Evolutionary conservation across 2,113 vertebrate species (phyloP).

Genomic region (Larimichthys crocea): DNA sequence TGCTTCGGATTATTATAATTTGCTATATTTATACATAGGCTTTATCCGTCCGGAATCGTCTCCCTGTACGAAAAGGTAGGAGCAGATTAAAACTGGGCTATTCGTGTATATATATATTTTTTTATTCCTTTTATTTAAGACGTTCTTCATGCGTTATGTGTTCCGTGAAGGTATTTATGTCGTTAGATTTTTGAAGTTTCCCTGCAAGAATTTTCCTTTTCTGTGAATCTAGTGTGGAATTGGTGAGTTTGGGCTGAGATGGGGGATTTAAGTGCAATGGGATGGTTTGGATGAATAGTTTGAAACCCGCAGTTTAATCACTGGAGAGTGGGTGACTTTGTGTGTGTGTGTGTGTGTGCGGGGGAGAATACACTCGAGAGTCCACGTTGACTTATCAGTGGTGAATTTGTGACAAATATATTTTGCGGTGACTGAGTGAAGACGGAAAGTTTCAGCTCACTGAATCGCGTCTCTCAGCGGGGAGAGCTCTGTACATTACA

Average conservation of each 20-base stretch:
- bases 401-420: conserved; percentile 17
- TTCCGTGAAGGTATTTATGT: neutral
- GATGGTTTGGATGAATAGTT: conserved; percentile 48
- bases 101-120: neutral
- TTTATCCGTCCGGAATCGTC: conserved; percentile 40
- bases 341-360: neutral
- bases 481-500: neutral
- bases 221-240: conserved; percentile 5
- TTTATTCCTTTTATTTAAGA: neutral
- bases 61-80: conserved; percentile 65
- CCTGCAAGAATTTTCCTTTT: neutral
- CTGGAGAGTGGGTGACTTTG: neutral
- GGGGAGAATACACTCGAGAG: neutral
- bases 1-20: conserved; percentile 64
- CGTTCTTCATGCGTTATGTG: neutral
- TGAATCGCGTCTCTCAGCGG: conserved; percentile 1
- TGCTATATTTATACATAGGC: conserved; percentile 17
- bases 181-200: conserved; percentile 17
- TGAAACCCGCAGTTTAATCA: conserved; percentile 26
- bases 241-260: conserved; percentile 46
- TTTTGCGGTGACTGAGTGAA: conserved; percentile 6
- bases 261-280: conserved; percentile 31
- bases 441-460: conserved; percentile 72
- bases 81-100: conserved; percentile 33
- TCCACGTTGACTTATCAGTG: neutral